A percentile compares a stretch with the other conserved stretches of the same genome.
Evolutionary conservation across 2,888 invertebrate species (phyloP).

Genomic region (Athrips mouffetella): DNA sequence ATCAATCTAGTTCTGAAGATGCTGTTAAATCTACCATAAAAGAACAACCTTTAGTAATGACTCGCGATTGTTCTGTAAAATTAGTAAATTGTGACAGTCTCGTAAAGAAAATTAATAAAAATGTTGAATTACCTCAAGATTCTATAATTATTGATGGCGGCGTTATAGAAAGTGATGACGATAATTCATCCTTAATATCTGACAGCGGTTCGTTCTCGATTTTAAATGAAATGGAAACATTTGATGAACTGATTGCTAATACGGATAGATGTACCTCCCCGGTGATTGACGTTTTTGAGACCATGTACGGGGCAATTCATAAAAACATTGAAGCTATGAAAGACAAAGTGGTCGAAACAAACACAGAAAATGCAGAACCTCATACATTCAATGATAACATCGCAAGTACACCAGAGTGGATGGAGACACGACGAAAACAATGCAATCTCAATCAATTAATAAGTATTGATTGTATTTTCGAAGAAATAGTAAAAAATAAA

Average conservation of each 20-base stretch:
- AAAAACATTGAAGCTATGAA: conserved; percentile 34
- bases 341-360: background rate
- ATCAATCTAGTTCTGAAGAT: too few species aligned
- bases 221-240: conserved; percentile 28
- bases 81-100: conserved; percentile 44
- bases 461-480: background rate
- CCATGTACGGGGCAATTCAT: conserved; percentile 16
- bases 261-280: conserved; percentile 8
- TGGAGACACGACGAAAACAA: conserved; percentile 4
- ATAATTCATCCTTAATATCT: conserved; percentile 19
- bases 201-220: conserved; percentile 38
- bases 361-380: background rate
- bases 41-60: conserved; percentile 25
- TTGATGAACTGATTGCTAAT: conserved; percentile 18
- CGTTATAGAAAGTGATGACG: background rate
- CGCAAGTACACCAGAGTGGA: conserved; percentile 25
- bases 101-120: conserved; percentile 9
- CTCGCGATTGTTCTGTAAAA: conserved; percentile 38
- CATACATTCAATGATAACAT: background rate
- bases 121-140: background rate
- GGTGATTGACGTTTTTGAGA: conserved; percentile 13
- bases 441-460: background rate
- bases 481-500: background rate
- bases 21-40: too few species aligned
- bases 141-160: background rate